These are phyloP conservation scores for Neodiprion pinetum DNA, from an alignment of 1,140 invertebrate species.

Conservation along the genomic window DNA sequence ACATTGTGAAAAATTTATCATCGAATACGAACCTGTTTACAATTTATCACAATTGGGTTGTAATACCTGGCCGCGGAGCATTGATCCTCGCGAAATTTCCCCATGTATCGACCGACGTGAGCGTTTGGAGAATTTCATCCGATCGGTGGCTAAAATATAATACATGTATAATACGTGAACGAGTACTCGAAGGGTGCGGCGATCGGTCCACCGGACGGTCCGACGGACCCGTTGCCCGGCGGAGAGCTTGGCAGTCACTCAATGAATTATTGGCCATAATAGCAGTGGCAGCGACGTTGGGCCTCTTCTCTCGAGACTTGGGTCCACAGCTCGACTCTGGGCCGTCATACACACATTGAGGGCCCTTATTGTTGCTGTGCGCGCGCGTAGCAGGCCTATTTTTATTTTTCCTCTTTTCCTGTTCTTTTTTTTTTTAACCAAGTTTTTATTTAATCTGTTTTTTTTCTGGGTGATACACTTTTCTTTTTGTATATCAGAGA, in stretches of 20 bases:
- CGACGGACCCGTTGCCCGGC: slow-evolving; percentile 34
- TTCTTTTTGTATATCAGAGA: neutral
- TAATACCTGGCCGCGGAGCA: too few species aligned
- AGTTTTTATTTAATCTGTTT: slow-evolving; percentile 18
- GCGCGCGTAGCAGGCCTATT: slow-evolving; percentile 6
- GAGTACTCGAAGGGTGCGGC: slow-evolving; percentile 46
- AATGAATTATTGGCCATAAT: slow-evolving; percentile 61
- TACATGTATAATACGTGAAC: slow-evolving; percentile 27
- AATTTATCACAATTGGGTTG: too few species aligned
- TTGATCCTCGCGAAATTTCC: too few species aligned
- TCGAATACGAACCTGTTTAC: too few species aligned
- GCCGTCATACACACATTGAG: slow-evolving; percentile 16
- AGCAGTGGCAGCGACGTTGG: slow-evolving; percentile 54
- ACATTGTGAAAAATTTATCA: too few species aligned
- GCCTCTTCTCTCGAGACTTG: slow-evolving; percentile 35
- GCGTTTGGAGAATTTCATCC: neutral
- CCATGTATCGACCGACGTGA: too few species aligned
- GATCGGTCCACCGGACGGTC: slow-evolving; percentile 22
- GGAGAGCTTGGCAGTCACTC: slow-evolving; percentile 53
- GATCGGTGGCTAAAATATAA: neutral
- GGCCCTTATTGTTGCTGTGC: slow-evolving; percentile 39
- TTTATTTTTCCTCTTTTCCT: slow-evolving; percentile 8
- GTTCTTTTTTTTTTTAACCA: slow-evolving; percentile 15
- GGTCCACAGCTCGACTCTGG: slow-evolving; percentile 42
- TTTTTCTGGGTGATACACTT: neutral